Base-by-base conservation (phyloP, 2,113 vertebrate species). In the Poeciliopsis retropinna region DNA sequence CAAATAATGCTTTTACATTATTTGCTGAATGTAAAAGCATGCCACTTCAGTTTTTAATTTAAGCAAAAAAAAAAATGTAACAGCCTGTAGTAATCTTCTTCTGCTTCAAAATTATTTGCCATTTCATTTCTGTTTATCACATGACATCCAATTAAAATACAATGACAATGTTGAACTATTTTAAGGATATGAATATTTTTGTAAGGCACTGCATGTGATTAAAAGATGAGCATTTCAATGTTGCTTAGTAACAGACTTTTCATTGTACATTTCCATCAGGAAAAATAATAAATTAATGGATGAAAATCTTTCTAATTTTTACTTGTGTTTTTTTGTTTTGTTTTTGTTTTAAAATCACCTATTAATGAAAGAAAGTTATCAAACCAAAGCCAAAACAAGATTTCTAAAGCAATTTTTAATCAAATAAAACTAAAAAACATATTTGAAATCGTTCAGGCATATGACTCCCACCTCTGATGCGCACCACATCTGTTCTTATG, bases 161-260 rank as follows among this genome's bases (percentile, higher is more conserved):
- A 17, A 14, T 0, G 15, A 44, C 34, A 37, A 37, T 37, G 34
- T 37, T 11, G 39, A 47, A 47, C 6, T 47, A 14, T 17, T 17
- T 17, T 19, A 19, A 47, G 17, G 44, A 6, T 47, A 47, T 7
- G 5, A 19, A 47, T 47, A 19, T 17, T 47, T 47, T 47, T 67
- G 61, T 47, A 82, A 81, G 44, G 47, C 3, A 30, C 63, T 25
- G 78, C 32, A 63, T 37, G 66, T 47, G 10, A 28, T 57, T 10
- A 69, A 34, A 63, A 1, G 15, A 8, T 63, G 19, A 67, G 30
- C 1, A 30, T 28, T 37, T 29, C 1, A 60, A 31, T 29, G 57
- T 68, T 64, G 82, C 72, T 76, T 25, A 41, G 51, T 62, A 71
- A 84, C 63, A 47, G 44, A 47, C 60, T 64, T 64, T 76, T 31